Percentiles rank a stretch among this genome's conserved stretches.
Conservation (phyloP, 1,140 invertebrate genomes). For the Sarcophaga peregrina region DNA sequence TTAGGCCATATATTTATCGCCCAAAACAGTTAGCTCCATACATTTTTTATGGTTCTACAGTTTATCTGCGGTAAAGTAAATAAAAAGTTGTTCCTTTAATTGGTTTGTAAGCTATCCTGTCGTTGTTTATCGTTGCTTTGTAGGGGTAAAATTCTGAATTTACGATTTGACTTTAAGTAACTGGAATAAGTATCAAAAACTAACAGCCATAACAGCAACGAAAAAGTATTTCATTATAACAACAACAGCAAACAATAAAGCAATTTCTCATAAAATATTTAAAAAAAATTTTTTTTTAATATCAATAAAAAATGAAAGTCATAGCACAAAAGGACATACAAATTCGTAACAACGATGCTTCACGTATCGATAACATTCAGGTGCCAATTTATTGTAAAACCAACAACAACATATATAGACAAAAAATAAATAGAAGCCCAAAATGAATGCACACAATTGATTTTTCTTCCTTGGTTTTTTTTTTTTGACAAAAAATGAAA, state of each 20-base stretch:
- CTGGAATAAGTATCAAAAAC: neutral
- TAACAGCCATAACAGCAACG: neutral
- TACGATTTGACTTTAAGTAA: no score
- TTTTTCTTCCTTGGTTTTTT: neutral
- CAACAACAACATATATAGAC: no score
- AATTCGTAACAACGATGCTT: no score
- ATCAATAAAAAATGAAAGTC: neutral
- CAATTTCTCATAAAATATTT: constrained; percentile 7
- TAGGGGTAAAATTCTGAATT: neutral
- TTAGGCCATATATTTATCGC: neutral
- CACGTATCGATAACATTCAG: constrained; percentile 9
- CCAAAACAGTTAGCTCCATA: neutral
- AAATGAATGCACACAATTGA: neutral
- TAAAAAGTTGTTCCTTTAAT: neutral
- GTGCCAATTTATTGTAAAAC: neutral
- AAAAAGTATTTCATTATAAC: neutral
- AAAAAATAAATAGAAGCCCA: no score
- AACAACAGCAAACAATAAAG: neutral
- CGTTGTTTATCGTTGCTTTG: neutral
- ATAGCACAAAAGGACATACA: neutral
- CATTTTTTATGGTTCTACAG: neutral
- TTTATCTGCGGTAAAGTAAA: neutral
- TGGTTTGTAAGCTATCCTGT: neutral
- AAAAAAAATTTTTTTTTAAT: neutral
- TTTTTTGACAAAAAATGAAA: neutral